These are phyloP conservation scores for Doris montereyensis DNA, from an alignment of 2,888 invertebrate genomes.

Conservation along the genomic window DNA sequence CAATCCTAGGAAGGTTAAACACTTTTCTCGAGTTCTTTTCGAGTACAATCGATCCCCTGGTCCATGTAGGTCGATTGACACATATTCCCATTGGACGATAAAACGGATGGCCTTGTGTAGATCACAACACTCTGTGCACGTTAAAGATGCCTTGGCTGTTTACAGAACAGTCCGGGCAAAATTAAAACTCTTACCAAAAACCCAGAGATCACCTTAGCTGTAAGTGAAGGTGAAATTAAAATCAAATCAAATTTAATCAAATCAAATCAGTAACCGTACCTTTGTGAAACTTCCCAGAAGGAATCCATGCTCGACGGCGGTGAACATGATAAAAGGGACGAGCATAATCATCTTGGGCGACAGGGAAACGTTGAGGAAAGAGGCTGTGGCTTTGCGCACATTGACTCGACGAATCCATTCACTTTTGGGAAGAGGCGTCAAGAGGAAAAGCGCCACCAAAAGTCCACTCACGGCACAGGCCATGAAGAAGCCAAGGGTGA, in stretches of 20 bases:
- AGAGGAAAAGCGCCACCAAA: constrained; percentile 51
- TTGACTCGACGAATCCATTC: constrained; percentile 43
- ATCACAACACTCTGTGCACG: no score
- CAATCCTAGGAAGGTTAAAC: no score
- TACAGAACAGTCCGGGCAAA: no score
- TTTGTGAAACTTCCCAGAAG: constrained; percentile 67
- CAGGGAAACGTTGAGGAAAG: constrained; percentile 51
- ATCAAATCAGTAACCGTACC: constrained; percentile 49
- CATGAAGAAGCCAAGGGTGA: constrained; percentile 61
- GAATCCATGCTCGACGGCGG: constrained; percentile 66
- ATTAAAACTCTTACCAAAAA: no score
- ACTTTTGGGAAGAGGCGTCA: constrained; percentile 52
- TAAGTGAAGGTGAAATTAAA: not conserved
- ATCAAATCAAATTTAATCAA: no score
- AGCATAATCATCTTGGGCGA: constrained; percentile 58
- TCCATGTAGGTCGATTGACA: no score
- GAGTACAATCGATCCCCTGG: no score
- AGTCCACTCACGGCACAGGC: constrained; percentile 58
- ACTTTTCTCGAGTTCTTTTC: no score
- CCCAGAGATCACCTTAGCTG: no score
- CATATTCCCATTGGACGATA: no score
- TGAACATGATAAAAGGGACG: constrained; percentile 64
- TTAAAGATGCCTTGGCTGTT: no score
- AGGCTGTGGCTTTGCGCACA: constrained; percentile 45
- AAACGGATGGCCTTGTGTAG: no score